Base-by-base conservation (phyloP, 2,888 invertebrate species). In the Xanthia icteritia region DNA sequence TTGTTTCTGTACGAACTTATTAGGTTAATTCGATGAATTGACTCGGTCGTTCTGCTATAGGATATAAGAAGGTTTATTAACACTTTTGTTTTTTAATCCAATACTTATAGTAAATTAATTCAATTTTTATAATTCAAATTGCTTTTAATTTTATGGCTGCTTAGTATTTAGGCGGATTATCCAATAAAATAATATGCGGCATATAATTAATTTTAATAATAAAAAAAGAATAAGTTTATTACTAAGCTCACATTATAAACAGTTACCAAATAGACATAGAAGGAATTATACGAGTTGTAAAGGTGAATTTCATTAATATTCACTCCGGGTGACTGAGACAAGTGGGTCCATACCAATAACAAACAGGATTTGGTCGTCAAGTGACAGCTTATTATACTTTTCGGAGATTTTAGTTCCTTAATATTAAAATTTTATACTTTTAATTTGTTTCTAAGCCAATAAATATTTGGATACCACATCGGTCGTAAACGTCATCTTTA, bases 381-480 rank as follows among this genome's bases (percentile, higher is more conserved):
- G 89, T 92, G 92, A 92, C 92, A 89, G 80, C 89, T 89, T 89
- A 92, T 92, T 91, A 91, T 92, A 65, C 48, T 84, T 65, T 82
- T 82, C 45, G 60, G 65, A 75, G 73, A 11, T 81, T 85, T 76
- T 81, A 78, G 76, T 81, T 81, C 78, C 88, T 90, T 91, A 92
- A 92, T 91, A 92, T 94, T 92, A 89, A 92, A 94, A 93, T 60
- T 94, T 93, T 94, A 94, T 92, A 94, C 89, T 93, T 94, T 93
- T 93, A 95, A 95, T 95, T 95, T 95, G 93, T 93, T n/a, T 92
- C 86, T 91, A 92, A 91, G 91, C 90, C 87, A 93, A 94, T 94
- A 94, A 95, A 95, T 94, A 94, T 94, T 93, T 93, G 90, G 92
- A 89, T 92, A 93, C 92, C 90, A 91, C 86, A 79, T 85, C 82